Base-by-base conservation (phyloP, 2,888 invertebrate genomes). In the Ernsta delagoae region DNA sequence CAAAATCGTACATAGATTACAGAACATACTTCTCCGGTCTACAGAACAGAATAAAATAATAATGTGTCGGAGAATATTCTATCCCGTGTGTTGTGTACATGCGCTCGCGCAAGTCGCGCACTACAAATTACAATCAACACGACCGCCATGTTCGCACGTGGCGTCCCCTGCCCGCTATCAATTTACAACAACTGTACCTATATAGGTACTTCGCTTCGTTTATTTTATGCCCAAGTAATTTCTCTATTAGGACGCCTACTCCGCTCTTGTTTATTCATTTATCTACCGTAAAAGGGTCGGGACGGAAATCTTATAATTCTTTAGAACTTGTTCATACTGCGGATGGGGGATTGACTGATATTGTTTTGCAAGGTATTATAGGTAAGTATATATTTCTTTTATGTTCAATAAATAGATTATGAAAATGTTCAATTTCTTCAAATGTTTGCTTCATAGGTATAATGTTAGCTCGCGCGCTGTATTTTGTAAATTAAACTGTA, bases 71-170 rank as follows among this genome's bases (percentile, higher is more conserved):
- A 88, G 89, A 90, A 86, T 87, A 80, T 70, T 72, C 75, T 82
- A 72, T 71, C 65, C 69, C 74, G 78, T 72, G 73, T 6, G 7
- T 7, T 36, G 5, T 68, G 81, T 82, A 85, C 88, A 86, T 83
- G 86, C 87, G 80, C 87, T 82, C 76, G 89, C 87, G 88, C 87
- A 83, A 80, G 86, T 82, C 76, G 89, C 87, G 88, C 87, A 83
- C 92, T 86, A 93, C 93, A 93, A 93, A 92, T 93, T 92, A 91
- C 93, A 92, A 93, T 93, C 93, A 93, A 92, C 91, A 89, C 84
- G 81, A 79, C 86, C 80, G 83, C 83, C 90, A 84, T 87, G 91
- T 90, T 85, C 85, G 88, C 90, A 89, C 91, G 90, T 91, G 90
- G 87, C 84, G 70, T 80, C 81, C 82, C 79, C 83, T n/a, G n/a